Evolutionary conservation across 2,113 vertebrate genomes (phyloP), one percentile per base, ranked within the genome.

Genomic region (Tychaedon coryphoeus): DNA sequence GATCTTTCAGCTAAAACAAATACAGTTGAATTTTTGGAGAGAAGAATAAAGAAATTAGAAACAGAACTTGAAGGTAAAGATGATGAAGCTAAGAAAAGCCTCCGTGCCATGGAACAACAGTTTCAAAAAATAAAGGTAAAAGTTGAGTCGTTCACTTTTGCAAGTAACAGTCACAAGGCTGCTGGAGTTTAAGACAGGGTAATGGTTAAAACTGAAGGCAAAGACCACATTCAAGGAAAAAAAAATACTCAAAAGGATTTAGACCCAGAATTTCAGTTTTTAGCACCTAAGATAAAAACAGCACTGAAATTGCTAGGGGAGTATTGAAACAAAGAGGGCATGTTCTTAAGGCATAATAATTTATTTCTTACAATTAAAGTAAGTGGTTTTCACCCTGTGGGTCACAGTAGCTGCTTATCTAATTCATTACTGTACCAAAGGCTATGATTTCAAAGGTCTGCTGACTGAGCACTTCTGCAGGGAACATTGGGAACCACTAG

Each of bases 61-160:
- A 96, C 97, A 3, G 99, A 99, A 93, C 98, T 99, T 76, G 99
- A 99, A 97, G 98, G 97, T 67, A 98, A 97, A 91, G 98, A 99
- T 81, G 99, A 99, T 76, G 99, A 99, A 92, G 98, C 99, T 80
- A 99, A 99, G 86, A 98, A 97, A 93, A 98, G 98, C 94, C 98
- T 99, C 60, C 97, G 98, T 66, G 95, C 98, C 64, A 99, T 99
- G 99, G 99, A 99, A 72, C 99, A 99, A 20, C 98, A 99, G 47
- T 99, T 99, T 96, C 98, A 99, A 84, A 97, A 98, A 94, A 97
- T 99, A 81, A 99, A 99, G 98, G 99, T 99, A 94, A 96, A 47
- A 50, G 17, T 3, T 75, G 45, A 50, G 16, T 22, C 25, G 18
- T 60, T 10, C 17, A 1, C 23, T 78, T 40, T 31, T 1, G 3